Conservation (phyloP, 2,888 invertebrate species). For the Cosmia pyralina region DNA sequence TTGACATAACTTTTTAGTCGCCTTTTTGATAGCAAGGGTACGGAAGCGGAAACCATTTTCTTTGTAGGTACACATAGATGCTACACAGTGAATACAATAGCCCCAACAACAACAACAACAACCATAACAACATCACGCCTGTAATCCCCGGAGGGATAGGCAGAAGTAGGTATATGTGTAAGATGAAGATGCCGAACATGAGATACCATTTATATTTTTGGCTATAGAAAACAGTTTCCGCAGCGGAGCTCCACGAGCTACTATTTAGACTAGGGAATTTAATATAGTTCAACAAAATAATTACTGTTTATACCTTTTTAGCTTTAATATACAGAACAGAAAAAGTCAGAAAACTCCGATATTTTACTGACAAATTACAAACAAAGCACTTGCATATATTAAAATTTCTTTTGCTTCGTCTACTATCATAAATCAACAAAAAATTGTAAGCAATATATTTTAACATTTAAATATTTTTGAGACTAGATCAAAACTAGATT, state of each 20-base stretch:
- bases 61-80: not conserved
- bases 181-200: no score
- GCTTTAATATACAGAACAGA: no score
- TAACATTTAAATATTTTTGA: not conserved
- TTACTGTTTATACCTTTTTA: no score
- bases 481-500: not conserved
- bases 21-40: constrained; percentile 26
- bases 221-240: no score
- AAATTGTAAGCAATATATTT: not conserved
- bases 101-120: not conserved
- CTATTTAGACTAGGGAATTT: no score
- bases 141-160: not conserved
- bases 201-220: no score
- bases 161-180: not conserved
- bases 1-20: constrained; percentile 5
- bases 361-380: not conserved
- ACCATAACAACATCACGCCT: not conserved
- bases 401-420: not conserved
- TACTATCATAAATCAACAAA: not conserved
- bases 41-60: constrained; percentile 23
- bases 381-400: not conserved
- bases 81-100: not conserved
- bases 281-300: no score
- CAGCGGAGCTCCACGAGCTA: no score
- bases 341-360: no score